Evolutionary conservation across 2,797 vertebrate genomes (phyloP).

Genomic region (Serranus cabrilla): DNA sequence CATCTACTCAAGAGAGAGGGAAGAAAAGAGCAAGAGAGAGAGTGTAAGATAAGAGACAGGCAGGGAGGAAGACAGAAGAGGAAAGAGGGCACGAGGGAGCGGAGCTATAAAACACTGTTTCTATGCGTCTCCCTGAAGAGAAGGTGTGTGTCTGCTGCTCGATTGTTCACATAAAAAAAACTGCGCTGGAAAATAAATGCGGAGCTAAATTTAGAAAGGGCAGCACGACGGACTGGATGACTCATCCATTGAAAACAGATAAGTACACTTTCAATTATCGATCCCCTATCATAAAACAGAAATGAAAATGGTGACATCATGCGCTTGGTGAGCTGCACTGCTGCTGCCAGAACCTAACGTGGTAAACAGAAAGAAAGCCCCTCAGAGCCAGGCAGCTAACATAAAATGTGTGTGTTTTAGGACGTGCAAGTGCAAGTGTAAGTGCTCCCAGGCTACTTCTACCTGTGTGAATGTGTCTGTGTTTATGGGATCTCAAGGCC

Average conservation of each 20-base stretch:
- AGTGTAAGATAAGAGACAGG: slow-evolving; percentile 9
- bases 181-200: slow-evolving; percentile 45
- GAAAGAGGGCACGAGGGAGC: slow-evolving; percentile 43
- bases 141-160: slow-evolving; percentile 32
- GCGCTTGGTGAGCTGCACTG: slow-evolving; percentile 20
- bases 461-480: slow-evolving; percentile 52
- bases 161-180: slow-evolving; percentile 49
- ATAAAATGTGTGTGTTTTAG: slow-evolving; percentile 14
- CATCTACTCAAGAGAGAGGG: slow-evolving; percentile 48
- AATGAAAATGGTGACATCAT: slow-evolving; percentile 56
- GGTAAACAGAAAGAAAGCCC: neutral
- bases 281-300: slow-evolving; percentile 60
- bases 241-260: slow-evolving; percentile 69
- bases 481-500: slow-evolving; percentile 52
- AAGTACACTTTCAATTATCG: slow-evolving; percentile 65
- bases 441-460: slow-evolving; percentile 45
- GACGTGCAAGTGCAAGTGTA: slow-evolving; percentile 32
- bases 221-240: slow-evolving; percentile 53
- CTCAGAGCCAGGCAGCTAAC: slow-evolving; percentile 14
- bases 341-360: neutral
- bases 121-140: slow-evolving; percentile 37
- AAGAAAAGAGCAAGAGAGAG: slow-evolving; percentile 30
- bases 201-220: slow-evolving; percentile 71
- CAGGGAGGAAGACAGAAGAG: slow-evolving; percentile 23
- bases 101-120: slow-evolving; percentile 62